Conservation (phyloP, 1,140 invertebrate species). For the Wasmannia auropunctata region DNA sequence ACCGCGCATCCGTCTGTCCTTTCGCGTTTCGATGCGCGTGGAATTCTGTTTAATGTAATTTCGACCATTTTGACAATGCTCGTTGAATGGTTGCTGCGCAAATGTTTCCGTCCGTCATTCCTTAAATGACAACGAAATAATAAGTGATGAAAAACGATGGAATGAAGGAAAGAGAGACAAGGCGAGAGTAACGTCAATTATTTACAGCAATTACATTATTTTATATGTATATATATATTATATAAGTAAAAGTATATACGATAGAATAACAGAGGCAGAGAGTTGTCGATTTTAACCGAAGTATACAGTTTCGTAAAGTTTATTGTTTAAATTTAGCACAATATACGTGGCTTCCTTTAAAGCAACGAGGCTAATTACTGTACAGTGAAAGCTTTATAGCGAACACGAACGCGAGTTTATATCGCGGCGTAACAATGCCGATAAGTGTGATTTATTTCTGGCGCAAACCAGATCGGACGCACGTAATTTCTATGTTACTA, state of each 20-base stretch:
- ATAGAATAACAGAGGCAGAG: not conserved
- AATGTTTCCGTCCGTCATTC: slow-evolving; percentile 22
- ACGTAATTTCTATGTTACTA: slow-evolving; percentile 37
- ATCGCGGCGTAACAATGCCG: slow-evolving; percentile 48
- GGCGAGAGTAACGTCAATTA: not conserved
- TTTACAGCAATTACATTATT: not conserved
- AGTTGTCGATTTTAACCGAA: not conserved
- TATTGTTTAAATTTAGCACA: slow-evolving; percentile 1
- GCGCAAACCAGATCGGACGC: slow-evolving; percentile 31
- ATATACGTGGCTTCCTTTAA: slow-evolving; percentile 1
- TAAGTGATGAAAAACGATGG: not conserved
- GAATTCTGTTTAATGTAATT: slow-evolving; percentile 75
- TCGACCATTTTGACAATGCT: slow-evolving; percentile 75
- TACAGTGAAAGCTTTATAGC: slow-evolving; percentile 37
- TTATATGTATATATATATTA: not conserved
- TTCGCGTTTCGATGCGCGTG: slow-evolving; percentile 61
- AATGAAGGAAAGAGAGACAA: not conserved
- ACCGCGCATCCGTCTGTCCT: slow-evolving; percentile 54
- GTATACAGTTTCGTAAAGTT: not conserved
- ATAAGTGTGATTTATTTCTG: slow-evolving; percentile 51
- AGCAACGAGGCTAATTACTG: slow-evolving; percentile 28
- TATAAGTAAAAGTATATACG: not conserved
- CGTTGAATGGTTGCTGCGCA: not conserved
- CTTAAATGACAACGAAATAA: slow-evolving; percentile 28
- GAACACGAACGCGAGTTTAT: slow-evolving; percentile 46